Percentiles rank a stretch among this genome's conserved stretches.
Evolutionary conservation across 2,113 vertebrate genomes (phyloP).

Genomic region (Syngnathus scovelli): DNA sequence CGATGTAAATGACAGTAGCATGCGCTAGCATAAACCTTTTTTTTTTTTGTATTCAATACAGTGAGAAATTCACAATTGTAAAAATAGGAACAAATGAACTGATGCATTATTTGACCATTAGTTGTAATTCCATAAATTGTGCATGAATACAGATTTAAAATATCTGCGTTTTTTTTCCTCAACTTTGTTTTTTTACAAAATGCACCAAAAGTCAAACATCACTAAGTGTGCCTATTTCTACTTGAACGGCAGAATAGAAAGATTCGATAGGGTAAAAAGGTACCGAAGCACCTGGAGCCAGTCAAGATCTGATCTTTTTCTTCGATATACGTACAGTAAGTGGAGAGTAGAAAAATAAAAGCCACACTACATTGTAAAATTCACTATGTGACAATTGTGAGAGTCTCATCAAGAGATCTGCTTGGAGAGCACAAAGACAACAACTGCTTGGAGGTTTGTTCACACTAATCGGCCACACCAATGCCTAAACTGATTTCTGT

Average conservation of each 20-base stretch:
- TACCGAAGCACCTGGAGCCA: not conserved
- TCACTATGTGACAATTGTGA: slow-evolving; percentile 23
- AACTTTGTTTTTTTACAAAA: slow-evolving; percentile 17
- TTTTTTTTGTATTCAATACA: slow-evolving; percentile 5
- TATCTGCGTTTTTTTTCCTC: slow-evolving; percentile 4
- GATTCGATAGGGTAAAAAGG: not conserved
- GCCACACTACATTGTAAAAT: slow-evolving; percentile 43
- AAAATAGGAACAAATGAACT: slow-evolving; percentile 13
- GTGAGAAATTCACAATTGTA: slow-evolving; percentile 23
- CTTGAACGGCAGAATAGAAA: slow-evolving; percentile 1
- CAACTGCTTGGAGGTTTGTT: slow-evolving; percentile 11
- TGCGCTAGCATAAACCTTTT: slow-evolving; percentile 9
- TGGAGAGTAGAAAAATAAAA: slow-evolving; percentile 55
- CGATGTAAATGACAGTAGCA: slow-evolving; percentile 25
- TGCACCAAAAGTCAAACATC: slow-evolving; percentile 21
- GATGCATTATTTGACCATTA: not conserved
- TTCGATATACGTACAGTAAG: not conserved
- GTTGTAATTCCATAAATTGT: slow-evolving; percentile 9
- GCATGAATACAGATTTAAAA: slow-evolving; percentile 23
- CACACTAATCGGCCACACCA: slow-evolving; percentile 27
- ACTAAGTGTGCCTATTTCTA: slow-evolving; percentile 1
- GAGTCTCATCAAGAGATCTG: slow-evolving; percentile 34
- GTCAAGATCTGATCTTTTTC: not conserved
- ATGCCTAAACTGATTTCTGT: slow-evolving; percentile 24
- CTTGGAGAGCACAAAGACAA: slow-evolving; percentile 22